A percentile compares a stretch with the other conserved stretches of the same genome.
These are phyloP conservation scores for Eumerus sabulonum DNA, from an alignment of 2,888 invertebrate species.

Conservation along the genomic window DNA sequence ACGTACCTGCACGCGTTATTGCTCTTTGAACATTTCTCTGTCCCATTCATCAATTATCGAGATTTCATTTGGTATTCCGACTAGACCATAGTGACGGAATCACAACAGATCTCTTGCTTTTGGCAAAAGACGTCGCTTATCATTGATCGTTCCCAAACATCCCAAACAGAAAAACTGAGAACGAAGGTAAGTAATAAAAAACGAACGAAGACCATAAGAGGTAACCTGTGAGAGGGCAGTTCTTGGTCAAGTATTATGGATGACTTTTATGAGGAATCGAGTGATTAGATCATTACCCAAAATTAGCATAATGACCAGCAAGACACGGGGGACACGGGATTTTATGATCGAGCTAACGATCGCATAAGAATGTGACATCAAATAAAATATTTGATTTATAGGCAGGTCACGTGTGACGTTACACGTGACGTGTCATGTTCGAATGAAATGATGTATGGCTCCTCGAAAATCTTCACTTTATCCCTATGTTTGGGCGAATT, in stretches of 20 bases:
- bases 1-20: no score
- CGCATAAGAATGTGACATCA: no score
- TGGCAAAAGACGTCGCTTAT: conserved; percentile 21
- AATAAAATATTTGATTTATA: no score
- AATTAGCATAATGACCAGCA: conserved; percentile 49
- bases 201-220: conserved; percentile 5
- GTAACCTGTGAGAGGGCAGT: neutral
- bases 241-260: conserved; percentile 21
- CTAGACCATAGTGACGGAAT: conserved; percentile 44
- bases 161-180: neutral
- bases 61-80: conserved; percentile 39
- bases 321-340: no score
- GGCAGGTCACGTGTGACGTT: no score
- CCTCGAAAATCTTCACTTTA: no score
- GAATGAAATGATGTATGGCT: no score
- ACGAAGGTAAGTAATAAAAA: neutral
- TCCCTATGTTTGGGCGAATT: no score
- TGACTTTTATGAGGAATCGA: conserved; percentile 38
- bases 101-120: conserved; percentile 7
- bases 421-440: no score
- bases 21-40: conserved; percentile 4
- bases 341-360: no score
- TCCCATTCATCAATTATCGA: conserved; percentile 36
- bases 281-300: conserved; percentile 49
- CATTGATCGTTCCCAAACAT: conserved; percentile 14